Conservation (phyloP, 2,888 invertebrate species). For the Periphyllus acericola region DNA sequence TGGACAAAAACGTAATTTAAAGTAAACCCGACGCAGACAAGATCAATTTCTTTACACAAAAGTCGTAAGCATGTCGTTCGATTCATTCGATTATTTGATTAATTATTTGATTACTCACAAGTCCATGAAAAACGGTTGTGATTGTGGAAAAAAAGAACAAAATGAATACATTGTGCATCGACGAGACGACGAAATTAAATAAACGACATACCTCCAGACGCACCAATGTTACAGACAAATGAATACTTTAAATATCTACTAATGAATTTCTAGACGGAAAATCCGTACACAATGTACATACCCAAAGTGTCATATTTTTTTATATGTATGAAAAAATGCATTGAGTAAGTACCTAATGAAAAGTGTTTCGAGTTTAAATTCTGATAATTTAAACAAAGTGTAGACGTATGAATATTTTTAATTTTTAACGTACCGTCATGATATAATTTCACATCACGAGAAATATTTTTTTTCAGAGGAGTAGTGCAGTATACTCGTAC, state of each 20-base stretch:
- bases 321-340: not conserved
- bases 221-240: slow-evolving; percentile 24
- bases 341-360: not conserved
- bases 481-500: too few relatives aligned
- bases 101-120: not conserved
- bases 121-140: not conserved
- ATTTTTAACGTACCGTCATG: not conserved
- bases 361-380: not conserved
- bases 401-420: not conserved
- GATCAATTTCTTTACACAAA: not conserved
- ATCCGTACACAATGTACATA: slow-evolving; percentile 18
- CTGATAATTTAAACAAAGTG: not conserved
- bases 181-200: slow-evolving; percentile 3
- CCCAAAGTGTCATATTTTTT: slow-evolving; percentile 6
- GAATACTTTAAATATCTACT: slow-evolving; percentile 28
- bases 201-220: not conserved
- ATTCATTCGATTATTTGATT: slow-evolving; percentile 7
- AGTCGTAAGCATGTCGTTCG: not conserved
- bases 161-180: slow-evolving; percentile 16
- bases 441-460: too few relatives aligned
- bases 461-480: not conserved
- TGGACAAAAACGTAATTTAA: not conserved
- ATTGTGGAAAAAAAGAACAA: not conserved
- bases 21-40: not conserved
- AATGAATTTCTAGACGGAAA: slow-evolving; percentile 34